These are phyloP conservation scores for Micrasema minimum DNA, from an alignment of 1,140 invertebrate species.

Conservation along the genomic window DNA sequence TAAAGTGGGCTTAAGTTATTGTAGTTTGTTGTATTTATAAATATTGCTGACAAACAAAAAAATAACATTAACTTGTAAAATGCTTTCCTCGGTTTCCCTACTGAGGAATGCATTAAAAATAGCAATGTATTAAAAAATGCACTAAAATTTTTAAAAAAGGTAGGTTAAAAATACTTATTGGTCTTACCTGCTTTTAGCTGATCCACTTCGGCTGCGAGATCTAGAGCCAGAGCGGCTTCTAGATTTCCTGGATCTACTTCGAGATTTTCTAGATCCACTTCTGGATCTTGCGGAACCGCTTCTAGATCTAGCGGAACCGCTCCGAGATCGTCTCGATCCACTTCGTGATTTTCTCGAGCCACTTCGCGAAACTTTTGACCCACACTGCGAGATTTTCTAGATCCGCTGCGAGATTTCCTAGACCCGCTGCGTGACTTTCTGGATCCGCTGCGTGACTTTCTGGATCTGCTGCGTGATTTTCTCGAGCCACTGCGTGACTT, in stretches of 20 bases:
- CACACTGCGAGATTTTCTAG: slow-evolving; percentile 50
- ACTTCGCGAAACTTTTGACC: slow-evolving; percentile 43
- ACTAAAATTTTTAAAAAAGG: too few relatives aligned
- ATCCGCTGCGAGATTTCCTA: slow-evolving; percentile 56
- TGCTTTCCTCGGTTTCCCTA: too few relatives aligned
- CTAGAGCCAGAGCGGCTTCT: slow-evolving; percentile 55
- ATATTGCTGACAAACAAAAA: too few relatives aligned
- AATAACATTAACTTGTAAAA: too few relatives aligned
- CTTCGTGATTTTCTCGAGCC: slow-evolving; percentile 36
- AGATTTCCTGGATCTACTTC: slow-evolving; percentile 57
- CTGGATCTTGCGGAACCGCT: slow-evolving; percentile 47
- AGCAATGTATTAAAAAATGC: too few relatives aligned
- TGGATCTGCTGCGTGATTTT: slow-evolving; percentile 41
- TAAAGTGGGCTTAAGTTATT: too few relatives aligned
- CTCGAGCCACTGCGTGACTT: slow-evolving; percentile 44
- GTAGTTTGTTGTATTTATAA: too few relatives aligned
- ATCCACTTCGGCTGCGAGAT: slow-evolving; percentile 55
- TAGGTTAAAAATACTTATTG: too few relatives aligned
- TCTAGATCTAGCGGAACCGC: slow-evolving; percentile 54
- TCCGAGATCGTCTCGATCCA: slow-evolving; percentile 51
- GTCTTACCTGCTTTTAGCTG: slow-evolving; percentile 38
- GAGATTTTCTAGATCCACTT: slow-evolving; percentile 58
- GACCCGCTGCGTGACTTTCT: slow-evolving; percentile 48
- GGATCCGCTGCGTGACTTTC: slow-evolving; percentile 49
- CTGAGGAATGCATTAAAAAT: too few relatives aligned